Percentiles rank a stretch among this genome's conserved stretches.
Evolutionary conservation across 2,888 invertebrate species (phyloP).

Genomic region (Erpobdella octoculata): DNA sequence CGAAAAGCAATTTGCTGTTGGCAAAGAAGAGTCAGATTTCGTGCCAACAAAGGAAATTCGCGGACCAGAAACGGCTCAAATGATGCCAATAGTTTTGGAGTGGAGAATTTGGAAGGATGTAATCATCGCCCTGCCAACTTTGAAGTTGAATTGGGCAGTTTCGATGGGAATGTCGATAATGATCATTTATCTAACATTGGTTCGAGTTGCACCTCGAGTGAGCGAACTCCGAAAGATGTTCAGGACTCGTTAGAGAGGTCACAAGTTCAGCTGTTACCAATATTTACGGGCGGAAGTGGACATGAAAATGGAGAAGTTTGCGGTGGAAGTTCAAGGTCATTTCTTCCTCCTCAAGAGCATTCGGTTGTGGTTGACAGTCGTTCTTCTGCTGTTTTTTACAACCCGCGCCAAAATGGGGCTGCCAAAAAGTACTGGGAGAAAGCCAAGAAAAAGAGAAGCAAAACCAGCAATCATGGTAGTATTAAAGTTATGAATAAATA

Average conservation of each 20-base stretch:
- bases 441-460: constrained; percentile 38
- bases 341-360: neutral
- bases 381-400: constrained; percentile 64
- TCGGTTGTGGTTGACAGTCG: neutral
- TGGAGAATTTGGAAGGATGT: neutral
- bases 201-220: neutral
- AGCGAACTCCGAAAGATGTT: neutral
- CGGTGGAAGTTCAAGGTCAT: neutral
- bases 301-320: too few relatives aligned
- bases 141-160: neutral
- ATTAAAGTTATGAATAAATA: too few relatives aligned
- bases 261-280: too few relatives aligned
- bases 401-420: constrained; percentile 84
- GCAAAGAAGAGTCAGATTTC: neutral
- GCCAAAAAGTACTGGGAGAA: constrained; percentile 85
- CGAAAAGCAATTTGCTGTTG: neutral
- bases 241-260: neutral
- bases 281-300: too few relatives aligned
- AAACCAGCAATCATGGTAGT: too few relatives aligned
- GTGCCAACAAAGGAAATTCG: too few relatives aligned
- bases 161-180: neutral
- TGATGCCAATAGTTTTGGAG: too few relatives aligned
- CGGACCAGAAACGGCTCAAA: too few relatives aligned
- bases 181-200: too few relatives aligned
- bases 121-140: neutral